phyloP scores from a whole-genome alignment of 92 coral and sea anemone genomes.

The Phymanthus crucifer region DNA sequence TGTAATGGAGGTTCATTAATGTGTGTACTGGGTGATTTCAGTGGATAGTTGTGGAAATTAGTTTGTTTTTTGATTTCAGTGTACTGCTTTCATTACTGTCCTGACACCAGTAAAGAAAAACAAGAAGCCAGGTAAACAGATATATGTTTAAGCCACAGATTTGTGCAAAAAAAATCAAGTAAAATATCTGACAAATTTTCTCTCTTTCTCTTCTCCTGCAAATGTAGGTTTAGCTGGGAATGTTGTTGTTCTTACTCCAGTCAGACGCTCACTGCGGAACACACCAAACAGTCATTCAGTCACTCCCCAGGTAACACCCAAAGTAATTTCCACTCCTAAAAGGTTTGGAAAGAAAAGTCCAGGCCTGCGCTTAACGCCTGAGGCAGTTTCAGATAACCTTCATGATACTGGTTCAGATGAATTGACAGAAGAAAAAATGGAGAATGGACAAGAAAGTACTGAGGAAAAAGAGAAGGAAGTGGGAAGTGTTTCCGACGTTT shows the following conservation, averaged over 20 bases:
- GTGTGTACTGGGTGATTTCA: too few species aligned
- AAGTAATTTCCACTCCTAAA: conserved; percentile 72
- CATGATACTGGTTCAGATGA: background rate
- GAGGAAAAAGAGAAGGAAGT: background rate
- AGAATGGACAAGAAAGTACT: background rate
- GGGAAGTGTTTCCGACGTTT: background rate
- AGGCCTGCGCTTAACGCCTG: conserved; percentile 74
- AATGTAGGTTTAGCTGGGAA: conserved; percentile 52
- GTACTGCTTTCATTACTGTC: conserved; percentile 65
- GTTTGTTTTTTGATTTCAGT: conserved; percentile 31
- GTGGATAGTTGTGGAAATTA: background rate
- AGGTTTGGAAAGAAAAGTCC: conserved; percentile 36
- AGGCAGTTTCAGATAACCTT: conserved; percentile 6
- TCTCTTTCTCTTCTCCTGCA: too few species aligned
- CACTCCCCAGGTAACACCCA: conserved; percentile 27
- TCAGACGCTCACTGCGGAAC: conserved; percentile 81
- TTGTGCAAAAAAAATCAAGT: background rate
- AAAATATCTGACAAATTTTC: background rate
- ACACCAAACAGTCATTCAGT: conserved; percentile 45
- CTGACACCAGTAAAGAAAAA: conserved; percentile 77
- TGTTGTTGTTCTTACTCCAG: conserved; percentile 80
- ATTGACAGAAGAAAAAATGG: conserved; percentile 4
- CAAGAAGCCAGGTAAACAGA: conserved; percentile 40
- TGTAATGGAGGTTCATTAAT: too few species aligned
- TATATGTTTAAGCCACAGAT: background rate